Base-by-base conservation (phyloP, 2,888 invertebrate genomes). In the Aspidiotus destructor region DNA sequence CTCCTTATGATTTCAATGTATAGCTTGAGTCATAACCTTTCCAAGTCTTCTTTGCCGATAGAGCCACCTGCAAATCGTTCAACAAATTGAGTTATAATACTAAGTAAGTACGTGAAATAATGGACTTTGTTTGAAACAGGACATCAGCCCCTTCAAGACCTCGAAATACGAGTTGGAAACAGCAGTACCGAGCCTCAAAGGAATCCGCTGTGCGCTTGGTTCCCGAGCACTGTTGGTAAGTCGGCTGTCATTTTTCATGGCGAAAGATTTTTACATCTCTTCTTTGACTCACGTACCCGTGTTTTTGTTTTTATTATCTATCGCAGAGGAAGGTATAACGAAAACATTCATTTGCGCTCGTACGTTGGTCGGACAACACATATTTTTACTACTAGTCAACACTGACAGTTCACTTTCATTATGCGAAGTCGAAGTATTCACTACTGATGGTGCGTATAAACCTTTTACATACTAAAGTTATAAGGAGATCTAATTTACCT, bases 161-260 rank as follows among this genome's bases (percentile, higher is more conserved):
- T 93, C 68, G 92, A 93, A 80, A 90, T 92, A 71, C 81, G 91
- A 68, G 91, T 92, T n/a, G 93, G 93, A 17, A 93, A 93, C 77
- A 92, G 91, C 75, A 92, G 91, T 75, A 84, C 84, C 0, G 89
- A 91, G 74, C 79, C 92, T 62, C 92, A 92, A 76, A 82, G 90
- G 70, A 94, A 93, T 79, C 92, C 92, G 15, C 80, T 94, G 0
- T 94, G 93, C 76, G 92, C 93, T 41, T 94, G 93, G 93, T 92
- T 91, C 77, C 93, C 93, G 3, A 92, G 92, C 70, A 91, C 92
- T 8, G 85, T 92, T 70, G 86, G 87, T 88, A 76, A 81, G 28
- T 28, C 28, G 28, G 1, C 28, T 28, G 28, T 28, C 28, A 28
- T 28, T 28, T 28, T 28, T 28, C n/a, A 28, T 28, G 2, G 10